These are phyloP conservation scores for Pseudomyrmex flavicornis DNA, from an alignment of 1,140 invertebrate species.

Conservation along the genomic window DNA sequence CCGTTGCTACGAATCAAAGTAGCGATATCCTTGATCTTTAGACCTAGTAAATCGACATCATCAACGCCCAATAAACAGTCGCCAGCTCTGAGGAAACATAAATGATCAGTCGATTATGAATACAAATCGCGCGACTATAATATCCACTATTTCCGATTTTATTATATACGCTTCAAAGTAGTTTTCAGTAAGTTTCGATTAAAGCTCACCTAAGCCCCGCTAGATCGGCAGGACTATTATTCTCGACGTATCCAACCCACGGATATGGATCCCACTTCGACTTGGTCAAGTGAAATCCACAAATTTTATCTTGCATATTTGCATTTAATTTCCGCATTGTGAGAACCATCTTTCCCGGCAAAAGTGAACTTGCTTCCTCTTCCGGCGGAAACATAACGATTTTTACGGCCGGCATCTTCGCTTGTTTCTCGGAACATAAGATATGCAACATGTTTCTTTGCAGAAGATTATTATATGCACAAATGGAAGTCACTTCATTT, in stretches of 20 bases:
- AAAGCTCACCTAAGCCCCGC: slow-evolving; percentile 79
- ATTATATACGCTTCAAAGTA: not conserved
- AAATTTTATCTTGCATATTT: slow-evolving; percentile 76
- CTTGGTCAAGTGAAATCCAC: slow-evolving; percentile 88
- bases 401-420: slow-evolving; percentile 66
- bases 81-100: slow-evolving; percentile 81
- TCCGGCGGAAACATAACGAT: slow-evolving; percentile 59
- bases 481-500: not conserved
- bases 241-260: slow-evolving; percentile 86
- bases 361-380: slow-evolving; percentile 8
- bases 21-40: slow-evolving; percentile 87
- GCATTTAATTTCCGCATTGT: slow-evolving; percentile 42
- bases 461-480: not conserved
- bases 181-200: not conserved
- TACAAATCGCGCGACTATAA: not conserved
- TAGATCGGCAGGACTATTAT: slow-evolving; percentile 77
- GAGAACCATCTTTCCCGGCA: slow-evolving; percentile 50
- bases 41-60: slow-evolving; percentile 87
- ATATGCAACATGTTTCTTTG: slow-evolving; percentile 28
- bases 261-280: slow-evolving; percentile 91
- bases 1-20: slow-evolving; percentile 83
- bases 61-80: slow-evolving; percentile 89
- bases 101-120: not conserved
- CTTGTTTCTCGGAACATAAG: slow-evolving; percentile 38
- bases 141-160: not conserved